A percentile compares a stretch with the other conserved stretches of the same genome.
These are phyloP conservation scores for Drosophila lowei DNA, from an alignment of 1,140 invertebrate species.

Conservation along the genomic window DNA sequence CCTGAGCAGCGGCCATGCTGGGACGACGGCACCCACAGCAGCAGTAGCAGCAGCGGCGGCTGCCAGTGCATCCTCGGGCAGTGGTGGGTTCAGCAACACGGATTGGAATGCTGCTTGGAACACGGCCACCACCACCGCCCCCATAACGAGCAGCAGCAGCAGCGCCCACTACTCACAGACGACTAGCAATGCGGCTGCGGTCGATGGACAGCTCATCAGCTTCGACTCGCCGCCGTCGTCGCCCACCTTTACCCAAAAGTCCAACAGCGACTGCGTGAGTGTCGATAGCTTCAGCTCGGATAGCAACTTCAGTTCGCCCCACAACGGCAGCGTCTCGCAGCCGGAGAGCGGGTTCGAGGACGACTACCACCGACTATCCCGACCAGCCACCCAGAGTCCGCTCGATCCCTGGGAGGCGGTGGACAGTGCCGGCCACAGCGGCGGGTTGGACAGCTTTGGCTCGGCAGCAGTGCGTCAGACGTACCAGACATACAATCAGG, in stretches of 20 bases:
- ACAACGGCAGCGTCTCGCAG: constrained; percentile 88
- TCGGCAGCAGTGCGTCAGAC: constrained; percentile 75
- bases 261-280: constrained; percentile 89
- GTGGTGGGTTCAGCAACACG: constrained; percentile 24
- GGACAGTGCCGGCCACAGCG: constrained; percentile 77
- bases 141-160: constrained; percentile 17
- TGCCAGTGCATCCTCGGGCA: constrained; percentile 11
- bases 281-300: constrained; percentile 90
- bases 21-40: constrained; percentile 28
- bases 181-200: constrained; percentile 12
- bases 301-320: constrained; percentile 84
- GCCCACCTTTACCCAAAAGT: constrained; percentile 88
- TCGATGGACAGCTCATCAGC: constrained; percentile 85
- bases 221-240: constrained; percentile 88
- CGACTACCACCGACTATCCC: constrained; percentile 86
- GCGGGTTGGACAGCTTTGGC: constrained; percentile 58
- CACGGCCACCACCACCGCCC: constrained; percentile 44
- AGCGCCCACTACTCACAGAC: constrained; percentile 23
- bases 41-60: neutral
- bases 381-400: constrained; percentile 83
- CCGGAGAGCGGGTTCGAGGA: constrained; percentile 90
- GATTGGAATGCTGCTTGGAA: constrained; percentile 77
- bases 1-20: constrained; percentile 82
- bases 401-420: constrained; percentile 84
- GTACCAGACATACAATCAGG: constrained; percentile 42